Percentiles rank a stretch among this genome's conserved stretches.
Evolutionary conservation across 2,113 vertebrate species (phyloP).

Genomic region (Poecilia latipinna): DNA sequence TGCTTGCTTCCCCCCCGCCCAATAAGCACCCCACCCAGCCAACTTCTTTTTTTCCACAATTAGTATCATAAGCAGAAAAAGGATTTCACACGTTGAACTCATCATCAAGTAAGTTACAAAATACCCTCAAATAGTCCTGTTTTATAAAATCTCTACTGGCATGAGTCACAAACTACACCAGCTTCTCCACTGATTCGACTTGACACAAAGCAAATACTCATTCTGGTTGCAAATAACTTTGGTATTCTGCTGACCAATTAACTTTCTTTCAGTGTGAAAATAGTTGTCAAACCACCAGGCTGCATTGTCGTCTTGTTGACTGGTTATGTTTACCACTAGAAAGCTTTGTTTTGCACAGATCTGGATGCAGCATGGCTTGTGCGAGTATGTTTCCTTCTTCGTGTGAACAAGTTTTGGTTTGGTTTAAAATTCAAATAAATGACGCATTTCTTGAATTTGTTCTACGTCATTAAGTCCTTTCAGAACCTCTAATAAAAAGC

Average conservation of each 20-base stretch:
- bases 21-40: not conserved
- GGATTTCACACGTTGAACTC: no score
- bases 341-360: no score
- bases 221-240: not conserved
- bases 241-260: not conserved
- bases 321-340: no score
- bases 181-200: not conserved
- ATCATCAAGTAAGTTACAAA: no score
- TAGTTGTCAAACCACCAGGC: not conserved
- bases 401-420: not conserved
- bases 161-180: not conserved
- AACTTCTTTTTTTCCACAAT: no score
- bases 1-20: no score
- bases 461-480: not conserved
- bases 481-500: not conserved
- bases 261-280: not conserved
- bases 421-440: not conserved
- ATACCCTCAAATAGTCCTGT: no score
- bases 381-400: no score
- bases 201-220: not conserved
- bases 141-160: not conserved
- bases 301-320: not conserved
- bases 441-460: not conserved
- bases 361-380: not conserved
- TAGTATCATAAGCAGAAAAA: no score